A percentile compares a stretch with the other conserved stretches of the same genome.
Evolutionary conservation across 2,113 vertebrate genomes (phyloP).

Genomic region (Hemiprocne comata): DNA sequence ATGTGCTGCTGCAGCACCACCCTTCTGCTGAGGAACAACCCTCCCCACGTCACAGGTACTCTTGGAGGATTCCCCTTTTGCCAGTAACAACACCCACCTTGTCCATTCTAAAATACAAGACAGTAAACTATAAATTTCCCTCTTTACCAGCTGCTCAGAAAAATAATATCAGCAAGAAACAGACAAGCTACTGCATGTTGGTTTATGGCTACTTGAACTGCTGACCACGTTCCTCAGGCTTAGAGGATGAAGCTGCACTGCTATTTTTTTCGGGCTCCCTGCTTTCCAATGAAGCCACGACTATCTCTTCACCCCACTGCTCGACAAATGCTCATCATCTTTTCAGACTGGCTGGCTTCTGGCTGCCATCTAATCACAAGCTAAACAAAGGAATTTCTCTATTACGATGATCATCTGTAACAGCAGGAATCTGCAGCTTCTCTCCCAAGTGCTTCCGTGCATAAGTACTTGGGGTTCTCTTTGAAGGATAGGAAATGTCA

Average conservation of each 20-base stretch:
- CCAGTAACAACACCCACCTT: no score
- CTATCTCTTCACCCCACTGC: neutral
- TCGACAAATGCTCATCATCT: neutral
- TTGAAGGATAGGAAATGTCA: neutral
- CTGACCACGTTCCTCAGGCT: neutral
- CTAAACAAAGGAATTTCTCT: neutral
- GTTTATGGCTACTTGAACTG: neutral
- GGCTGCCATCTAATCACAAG: neutral
- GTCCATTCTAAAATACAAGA: neutral
- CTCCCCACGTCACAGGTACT: accelerated
- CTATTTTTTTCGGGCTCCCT: neutral
- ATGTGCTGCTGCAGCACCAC: neutral
- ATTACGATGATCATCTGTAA: neutral
- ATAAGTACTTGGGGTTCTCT: neutral
- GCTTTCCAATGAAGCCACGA: neutral
- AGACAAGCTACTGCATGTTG: neutral
- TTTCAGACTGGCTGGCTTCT: neutral
- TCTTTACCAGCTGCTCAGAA: neutral
- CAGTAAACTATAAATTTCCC: neutral
- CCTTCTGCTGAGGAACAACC: neutral
- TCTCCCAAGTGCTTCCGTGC: accelerated
- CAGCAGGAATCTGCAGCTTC: neutral
- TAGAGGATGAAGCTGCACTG: neutral
- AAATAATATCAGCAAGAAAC: neutral
- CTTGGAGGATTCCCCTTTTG: neutral